Conservation (phyloP, 2,797 vertebrate species). For the Siniperca scherzeri region DNA sequence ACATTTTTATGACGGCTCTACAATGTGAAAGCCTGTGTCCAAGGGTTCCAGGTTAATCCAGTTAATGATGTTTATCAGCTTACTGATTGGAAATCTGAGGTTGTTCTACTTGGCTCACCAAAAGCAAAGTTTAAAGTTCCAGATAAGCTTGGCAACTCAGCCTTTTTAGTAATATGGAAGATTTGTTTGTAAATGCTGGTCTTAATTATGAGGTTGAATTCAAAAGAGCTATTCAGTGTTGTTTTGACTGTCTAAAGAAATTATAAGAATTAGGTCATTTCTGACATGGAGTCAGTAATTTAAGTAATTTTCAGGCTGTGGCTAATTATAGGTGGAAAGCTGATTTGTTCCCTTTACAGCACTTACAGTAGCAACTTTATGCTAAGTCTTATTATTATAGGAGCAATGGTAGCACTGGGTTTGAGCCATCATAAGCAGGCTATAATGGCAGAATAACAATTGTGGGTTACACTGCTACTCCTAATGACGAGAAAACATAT, state of each 20-base stretch:
- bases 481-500: not conserved
- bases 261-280: not conserved
- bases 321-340: not conserved
- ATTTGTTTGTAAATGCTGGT: not conserved
- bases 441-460: not conserved
- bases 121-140: conserved; percentile 17
- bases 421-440: not conserved
- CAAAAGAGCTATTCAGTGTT: conserved; percentile 2
- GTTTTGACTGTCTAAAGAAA: not conserved
- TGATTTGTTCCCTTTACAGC: not conserved
- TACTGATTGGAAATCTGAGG: conserved; percentile 5
- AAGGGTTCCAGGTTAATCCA: not conserved
- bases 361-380: not conserved
- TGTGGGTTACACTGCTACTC: not conserved
- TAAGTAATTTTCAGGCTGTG: not conserved
- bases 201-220: not conserved
- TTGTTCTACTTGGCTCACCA: not conserved
- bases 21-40: not conserved
- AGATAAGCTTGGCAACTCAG: not conserved
- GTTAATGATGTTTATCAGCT: conserved; percentile 12
- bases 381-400: not conserved
- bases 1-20: not conserved
- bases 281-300: not conserved
- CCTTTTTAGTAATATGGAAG: not conserved
- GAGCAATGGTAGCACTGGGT: not conserved